These are phyloP conservation scores for Tachysurus fulvidraco DNA, from an alignment of 2,113 vertebrate species.

Conservation along the genomic window DNA sequence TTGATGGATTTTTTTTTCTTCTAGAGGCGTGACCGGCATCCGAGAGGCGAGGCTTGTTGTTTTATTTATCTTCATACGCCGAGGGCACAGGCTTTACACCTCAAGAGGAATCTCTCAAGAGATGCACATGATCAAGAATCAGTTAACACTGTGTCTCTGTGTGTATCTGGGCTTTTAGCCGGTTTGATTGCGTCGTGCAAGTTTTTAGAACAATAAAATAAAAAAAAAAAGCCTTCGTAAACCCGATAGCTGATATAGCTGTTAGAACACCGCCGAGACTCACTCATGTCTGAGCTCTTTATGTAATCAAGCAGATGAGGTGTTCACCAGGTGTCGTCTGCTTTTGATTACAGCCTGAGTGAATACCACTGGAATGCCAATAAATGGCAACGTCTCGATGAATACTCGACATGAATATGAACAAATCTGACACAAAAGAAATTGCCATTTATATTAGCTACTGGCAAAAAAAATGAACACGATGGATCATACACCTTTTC, in stretches of 20 bases:
- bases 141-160: constrained; percentile 57
- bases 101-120: constrained; percentile 58
- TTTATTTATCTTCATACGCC: constrained; percentile 56
- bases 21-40: constrained; percentile 30
- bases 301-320: constrained; percentile 47
- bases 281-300: constrained; percentile 28
- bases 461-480: constrained; percentile 8
- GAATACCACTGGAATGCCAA: constrained; percentile 42
- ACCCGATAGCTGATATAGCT: background rate
- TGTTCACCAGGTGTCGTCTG: constrained; percentile 38
- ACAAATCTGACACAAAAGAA: constrained; percentile 38
- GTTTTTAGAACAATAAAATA: background rate
- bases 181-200: constrained; percentile 57
- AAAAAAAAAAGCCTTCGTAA: background rate
- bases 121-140: constrained; percentile 61
- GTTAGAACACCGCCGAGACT: constrained; percentile 13
- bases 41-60: constrained; percentile 34
- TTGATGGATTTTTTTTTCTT: constrained; percentile 9
- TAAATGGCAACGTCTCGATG: constrained; percentile 29
- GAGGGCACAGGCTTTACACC: constrained; percentile 39
- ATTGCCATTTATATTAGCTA: constrained; percentile 35
- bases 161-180: background rate
- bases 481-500: constrained; percentile 25
- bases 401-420: constrained; percentile 36
- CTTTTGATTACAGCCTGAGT: constrained; percentile 35